Base-by-base conservation (phyloP, 2,113 vertebrate species). In the Cyanistes caeruleus region DNA sequence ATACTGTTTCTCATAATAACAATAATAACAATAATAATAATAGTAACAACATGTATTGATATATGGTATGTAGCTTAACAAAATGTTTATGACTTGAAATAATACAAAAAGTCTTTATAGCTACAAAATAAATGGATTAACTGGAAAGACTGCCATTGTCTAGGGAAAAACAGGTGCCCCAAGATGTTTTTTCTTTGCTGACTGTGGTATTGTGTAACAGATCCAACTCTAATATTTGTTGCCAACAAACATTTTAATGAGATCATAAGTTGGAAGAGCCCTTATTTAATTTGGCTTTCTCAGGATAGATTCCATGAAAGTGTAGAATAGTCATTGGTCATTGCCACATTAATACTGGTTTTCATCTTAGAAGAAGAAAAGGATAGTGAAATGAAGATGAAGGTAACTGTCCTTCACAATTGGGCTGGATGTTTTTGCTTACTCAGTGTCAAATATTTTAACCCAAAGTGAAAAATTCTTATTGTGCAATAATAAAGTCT, bases 181-280 rank as follows among this genome's bases (percentile, higher is more conserved):
- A 35, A 56, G 12, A 76, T 51, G 11, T 55, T 74, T 73, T 60
- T 81, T 53, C 35, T 62, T 35, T 77, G 52, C 30, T 11, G 20
- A 65, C 31, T 88, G 6, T 58, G 53, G 13, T 87, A 43, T 48
- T 76, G 51, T 69, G 23, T 82, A n/a, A 69, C 21, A 73, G 14
- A 73, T 79, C 35, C 60, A 87, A 31, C n/a, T 89, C 46, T 60
- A 51, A 68, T 11, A 69, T 0, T 49, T 87, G 21, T 43, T 89
- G 41, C 62, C 88, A 92, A 19, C 21, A 81, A 79, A 48, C 18
- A 78, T 93, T 89, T 92, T 87, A 75, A 72, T 94, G 90, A 84
- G 60, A 58, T 87, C 41, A 60, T 75, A 41, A 64, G 10, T 78
- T 90, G 83, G 80, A 89, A 84, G 23, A 78, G 11, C 7, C 9